These are phyloP conservation scores for Zhuqinia jingwanae DNA, from an alignment of 2,888 invertebrate species.

Conservation along the genomic window DNA sequence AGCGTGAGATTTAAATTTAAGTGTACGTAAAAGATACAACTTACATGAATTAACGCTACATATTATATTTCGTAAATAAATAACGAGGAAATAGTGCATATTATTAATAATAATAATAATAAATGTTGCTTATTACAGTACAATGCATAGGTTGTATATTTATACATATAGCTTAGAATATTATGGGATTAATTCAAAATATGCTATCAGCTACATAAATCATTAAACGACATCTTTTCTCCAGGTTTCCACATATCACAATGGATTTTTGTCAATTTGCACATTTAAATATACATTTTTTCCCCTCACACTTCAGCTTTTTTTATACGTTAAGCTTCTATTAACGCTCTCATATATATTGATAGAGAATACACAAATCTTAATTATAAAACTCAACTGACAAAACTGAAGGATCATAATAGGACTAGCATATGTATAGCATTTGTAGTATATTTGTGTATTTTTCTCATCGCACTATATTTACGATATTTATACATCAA, in stretches of 20 bases:
- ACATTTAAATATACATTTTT: constrained; percentile 43
- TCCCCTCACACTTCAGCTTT: constrained; percentile 37
- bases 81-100: neutral
- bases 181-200: constrained; percentile 1
- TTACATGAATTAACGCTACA: neutral
- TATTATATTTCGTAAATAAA: too few species aligned
- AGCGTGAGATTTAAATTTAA: neutral
- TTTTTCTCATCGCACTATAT: neutral
- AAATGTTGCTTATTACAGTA: neutral
- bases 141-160: too few species aligned
- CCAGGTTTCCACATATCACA: constrained; percentile 72
- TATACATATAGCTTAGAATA: too few species aligned
- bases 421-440: constrained; percentile 70
- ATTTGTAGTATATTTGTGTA: constrained; percentile 46
- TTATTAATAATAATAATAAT: neutral
- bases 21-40: neutral
- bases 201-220: neutral
- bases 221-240: constrained; percentile 44
- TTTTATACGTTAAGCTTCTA: constrained; percentile 4
- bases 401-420: constrained; percentile 63
- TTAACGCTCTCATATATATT: neutral
- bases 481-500: neutral
- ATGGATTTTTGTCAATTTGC: constrained; percentile 64
- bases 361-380: neutral
- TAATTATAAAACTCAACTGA: neutral